phyloP scores from a whole-genome alignment of 1,140 invertebrate species.

The Dendroctonus ponderosae region DNA sequence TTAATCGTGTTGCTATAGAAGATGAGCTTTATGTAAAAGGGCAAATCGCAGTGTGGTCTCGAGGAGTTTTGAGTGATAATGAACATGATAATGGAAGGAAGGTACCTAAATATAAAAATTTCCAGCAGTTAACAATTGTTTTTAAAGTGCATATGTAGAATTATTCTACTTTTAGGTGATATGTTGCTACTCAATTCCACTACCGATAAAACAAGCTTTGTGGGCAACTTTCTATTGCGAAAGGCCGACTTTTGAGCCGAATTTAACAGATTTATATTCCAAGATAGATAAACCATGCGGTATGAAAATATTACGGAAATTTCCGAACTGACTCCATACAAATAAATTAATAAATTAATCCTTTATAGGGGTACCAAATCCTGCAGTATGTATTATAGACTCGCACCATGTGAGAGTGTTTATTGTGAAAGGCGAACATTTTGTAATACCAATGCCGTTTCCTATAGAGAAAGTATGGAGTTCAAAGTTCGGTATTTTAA shows the following conservation, averaged over 20 bases:
- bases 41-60: conserved; percentile 78
- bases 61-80: conserved; percentile 57
- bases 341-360: neutral
- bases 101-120: conserved; percentile 34
- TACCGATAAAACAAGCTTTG: conserved; percentile 76
- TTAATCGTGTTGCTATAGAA: conserved; percentile 55
- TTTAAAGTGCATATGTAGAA: too few species aligned
- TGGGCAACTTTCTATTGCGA: conserved; percentile 73
- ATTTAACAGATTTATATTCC: conserved; percentile 42
- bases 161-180: conserved; percentile 49
- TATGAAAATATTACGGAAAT: neutral
- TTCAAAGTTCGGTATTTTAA: conserved; percentile 73
- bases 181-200: conserved; percentile 76
- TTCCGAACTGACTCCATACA: neutral
- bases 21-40: conserved; percentile 89
- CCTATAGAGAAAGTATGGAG: conserved; percentile 75
- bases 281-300: conserved; percentile 39
- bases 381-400: conserved; percentile 74
- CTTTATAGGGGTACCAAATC: conserved; percentile 40
- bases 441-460: conserved; percentile 78
- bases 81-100: conserved; percentile 53
- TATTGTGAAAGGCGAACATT: conserved; percentile 78
- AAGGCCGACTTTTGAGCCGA: conserved; percentile 54
- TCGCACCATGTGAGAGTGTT: conserved; percentile 75
- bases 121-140: neutral